phyloP scores from a whole-genome alignment of 53 echinoderm and acorn worm species.

The Paracentrotus lividus region DNA sequence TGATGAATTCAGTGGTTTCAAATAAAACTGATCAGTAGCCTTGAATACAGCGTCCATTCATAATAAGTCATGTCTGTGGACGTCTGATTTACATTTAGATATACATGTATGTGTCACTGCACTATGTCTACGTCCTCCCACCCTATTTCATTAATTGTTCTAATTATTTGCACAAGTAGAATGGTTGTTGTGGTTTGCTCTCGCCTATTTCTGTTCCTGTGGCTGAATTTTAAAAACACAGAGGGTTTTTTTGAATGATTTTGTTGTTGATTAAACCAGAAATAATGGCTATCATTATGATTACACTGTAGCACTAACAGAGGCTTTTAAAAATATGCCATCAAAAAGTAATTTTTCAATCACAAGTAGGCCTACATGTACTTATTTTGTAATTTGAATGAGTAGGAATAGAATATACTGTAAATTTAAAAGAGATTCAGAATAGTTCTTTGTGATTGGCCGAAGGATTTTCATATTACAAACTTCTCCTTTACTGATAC shows the following conservation, averaged over 20 bases:
- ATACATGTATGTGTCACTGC: conserved; percentile 14
- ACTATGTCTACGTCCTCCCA: neutral
- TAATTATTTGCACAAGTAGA: conserved; percentile 35
- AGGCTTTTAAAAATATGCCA: too few species aligned
- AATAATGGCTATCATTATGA: too few species aligned
- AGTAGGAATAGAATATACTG: too few species aligned
- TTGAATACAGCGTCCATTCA: neutral
- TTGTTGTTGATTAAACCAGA: neutral
- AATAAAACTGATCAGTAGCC: neutral
- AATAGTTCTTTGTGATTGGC: neutral
- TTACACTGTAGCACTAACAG: too few species aligned
- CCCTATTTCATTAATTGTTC: neutral
- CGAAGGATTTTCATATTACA: too few species aligned
- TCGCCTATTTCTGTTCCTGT: neutral
- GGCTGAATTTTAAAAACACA: neutral
- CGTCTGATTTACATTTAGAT: conserved; percentile 22
- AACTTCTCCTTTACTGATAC: too few species aligned
- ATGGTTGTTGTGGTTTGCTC: conserved; percentile 10
- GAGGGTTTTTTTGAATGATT: neutral
- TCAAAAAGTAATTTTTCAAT: too few species aligned
- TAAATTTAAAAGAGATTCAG: too few species aligned
- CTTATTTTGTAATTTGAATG: too few species aligned
- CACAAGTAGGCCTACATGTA: neutral
- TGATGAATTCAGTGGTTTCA: conserved; percentile 11
- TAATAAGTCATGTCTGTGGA: conserved; percentile 13